These are phyloP conservation scores for Lophotis ruficrista DNA, from an alignment of 2,113 vertebrate genomes.

Conservation along the genomic window DNA sequence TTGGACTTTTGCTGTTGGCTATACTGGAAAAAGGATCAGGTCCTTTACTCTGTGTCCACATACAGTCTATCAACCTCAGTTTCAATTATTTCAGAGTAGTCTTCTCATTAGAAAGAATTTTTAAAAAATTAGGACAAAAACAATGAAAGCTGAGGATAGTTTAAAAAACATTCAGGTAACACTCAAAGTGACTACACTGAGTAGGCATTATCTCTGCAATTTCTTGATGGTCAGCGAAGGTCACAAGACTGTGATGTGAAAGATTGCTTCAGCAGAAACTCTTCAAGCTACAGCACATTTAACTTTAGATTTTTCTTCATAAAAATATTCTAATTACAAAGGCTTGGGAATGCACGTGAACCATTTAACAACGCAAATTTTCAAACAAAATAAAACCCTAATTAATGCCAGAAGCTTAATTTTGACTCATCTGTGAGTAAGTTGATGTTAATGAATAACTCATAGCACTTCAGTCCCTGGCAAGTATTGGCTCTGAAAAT, in stretches of 20 bases:
- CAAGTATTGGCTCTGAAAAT: not conserved
- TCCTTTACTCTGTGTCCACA: not conserved
- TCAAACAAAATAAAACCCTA: slow-evolving; percentile 10
- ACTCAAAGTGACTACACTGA: not conserved
- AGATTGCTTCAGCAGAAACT: not conserved
- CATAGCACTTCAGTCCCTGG: not conserved
- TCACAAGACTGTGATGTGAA: not conserved
- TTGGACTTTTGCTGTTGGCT: not conserved
- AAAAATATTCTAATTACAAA: not conserved
- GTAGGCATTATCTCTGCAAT: not conserved
- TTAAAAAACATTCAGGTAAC: not conserved
- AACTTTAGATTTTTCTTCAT: not conserved
- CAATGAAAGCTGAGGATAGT: not conserved
- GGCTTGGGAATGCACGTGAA: not conserved
- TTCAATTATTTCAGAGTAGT: not conserved
- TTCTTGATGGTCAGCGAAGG: not conserved
- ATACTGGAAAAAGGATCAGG: not conserved
- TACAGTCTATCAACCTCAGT: not conserved
- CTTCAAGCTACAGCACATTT: not conserved
- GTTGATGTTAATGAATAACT: not conserved
- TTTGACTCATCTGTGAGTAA: not conserved
- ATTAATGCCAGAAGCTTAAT: not conserved
- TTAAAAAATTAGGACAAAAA: not conserved
- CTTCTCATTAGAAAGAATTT: not conserved
- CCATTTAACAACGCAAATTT: slow-evolving; percentile 3